A percentile compares a stretch with the other conserved stretches of the same genome.
phyloP scores from a whole-genome alignment of 1,140 invertebrate genomes.

The Harlomillsia oculata region DNA sequence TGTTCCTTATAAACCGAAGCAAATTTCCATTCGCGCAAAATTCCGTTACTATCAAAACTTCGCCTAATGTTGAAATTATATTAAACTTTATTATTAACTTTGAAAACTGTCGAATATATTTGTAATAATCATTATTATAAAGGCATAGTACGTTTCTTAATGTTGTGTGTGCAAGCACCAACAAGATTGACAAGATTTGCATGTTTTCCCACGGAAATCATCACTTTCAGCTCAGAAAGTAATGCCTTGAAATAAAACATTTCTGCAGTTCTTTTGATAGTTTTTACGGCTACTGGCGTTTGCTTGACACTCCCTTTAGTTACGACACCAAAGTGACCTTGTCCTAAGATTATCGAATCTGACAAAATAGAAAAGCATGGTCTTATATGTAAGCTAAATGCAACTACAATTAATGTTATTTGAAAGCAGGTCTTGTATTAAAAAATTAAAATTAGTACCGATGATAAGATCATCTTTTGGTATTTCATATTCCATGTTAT shows the following conservation, averaged over 20 bases:
- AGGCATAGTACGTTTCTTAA: neutral
- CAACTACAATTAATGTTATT: neutral
- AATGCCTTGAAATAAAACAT: conserved; percentile 1
- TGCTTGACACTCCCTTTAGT: neutral
- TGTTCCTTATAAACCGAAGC: neutral
- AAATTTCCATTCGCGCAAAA: conserved; percentile 7
- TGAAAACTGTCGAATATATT: neutral
- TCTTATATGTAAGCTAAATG: neutral
- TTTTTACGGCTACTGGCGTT: neutral
- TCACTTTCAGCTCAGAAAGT: conserved; percentile 3
- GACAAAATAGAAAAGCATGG: neutral
- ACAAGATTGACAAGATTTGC: conserved; percentile 3
- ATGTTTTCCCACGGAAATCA: conserved; percentile 2
- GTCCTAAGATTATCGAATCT: neutral
- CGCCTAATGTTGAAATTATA: neutral
- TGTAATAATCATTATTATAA: neutral
- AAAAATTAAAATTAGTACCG: neutral
- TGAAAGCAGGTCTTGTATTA: neutral
- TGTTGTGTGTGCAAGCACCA: conserved; percentile 3
- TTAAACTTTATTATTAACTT: neutral
- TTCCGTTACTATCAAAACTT: neutral
- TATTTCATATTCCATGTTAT: conserved; percentile 9
- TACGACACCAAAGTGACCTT: neutral
- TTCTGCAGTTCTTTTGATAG: neutral
- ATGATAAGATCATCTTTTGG: neutral